Percentiles rank a stretch among this genome's conserved stretches.
These are phyloP conservation scores for Rhagonycha fulva DNA, from an alignment of 2,888 invertebrate genomes.

Conservation along the genomic window DNA sequence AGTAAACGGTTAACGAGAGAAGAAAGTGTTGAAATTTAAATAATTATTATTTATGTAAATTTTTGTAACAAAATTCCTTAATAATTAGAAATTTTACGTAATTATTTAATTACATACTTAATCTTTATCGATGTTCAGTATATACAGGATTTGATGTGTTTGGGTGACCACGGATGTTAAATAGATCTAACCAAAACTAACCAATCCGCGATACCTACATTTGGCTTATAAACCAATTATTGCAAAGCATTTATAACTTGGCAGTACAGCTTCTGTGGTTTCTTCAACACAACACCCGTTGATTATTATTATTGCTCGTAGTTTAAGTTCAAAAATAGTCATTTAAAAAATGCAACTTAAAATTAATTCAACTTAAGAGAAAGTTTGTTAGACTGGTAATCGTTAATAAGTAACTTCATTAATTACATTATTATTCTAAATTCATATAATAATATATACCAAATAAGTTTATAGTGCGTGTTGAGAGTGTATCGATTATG, in stretches of 20 bases:
- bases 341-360: too few species aligned
- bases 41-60: too few species aligned
- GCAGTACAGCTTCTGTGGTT: not conserved
- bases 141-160: not conserved
- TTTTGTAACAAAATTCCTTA: too few species aligned
- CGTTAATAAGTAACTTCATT: not conserved
- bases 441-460: not conserved
- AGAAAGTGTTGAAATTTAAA: too few species aligned
- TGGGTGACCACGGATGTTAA: not conserved
- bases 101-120: not conserved
- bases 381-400: not conserved
- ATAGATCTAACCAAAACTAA: not conserved
- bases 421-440: not conserved
- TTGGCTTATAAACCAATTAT: not conserved
- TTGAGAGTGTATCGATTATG: not conserved
- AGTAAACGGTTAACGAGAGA: too few species aligned
- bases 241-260: not conserved
- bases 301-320: not conserved
- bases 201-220: not conserved
- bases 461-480: not conserved
- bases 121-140: not conserved
- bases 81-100: too few species aligned
- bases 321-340: not conserved
- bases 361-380: too few species aligned
- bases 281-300: not conserved